phyloP scores from a whole-genome alignment of 2,888 invertebrate genomes.

The Formica aserva region DNA sequence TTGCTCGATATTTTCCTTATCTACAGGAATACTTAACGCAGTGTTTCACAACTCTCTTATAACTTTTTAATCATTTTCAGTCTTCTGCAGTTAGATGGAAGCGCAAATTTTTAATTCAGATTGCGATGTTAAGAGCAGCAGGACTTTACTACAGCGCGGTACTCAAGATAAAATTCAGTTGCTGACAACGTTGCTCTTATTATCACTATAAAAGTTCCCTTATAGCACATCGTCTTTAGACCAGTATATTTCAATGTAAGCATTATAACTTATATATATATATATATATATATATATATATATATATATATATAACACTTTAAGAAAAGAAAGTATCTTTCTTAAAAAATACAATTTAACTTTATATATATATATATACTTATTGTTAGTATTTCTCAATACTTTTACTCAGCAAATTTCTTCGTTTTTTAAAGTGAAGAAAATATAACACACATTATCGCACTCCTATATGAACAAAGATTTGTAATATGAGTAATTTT shows the following conservation, averaged over 20 bases:
- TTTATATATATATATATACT: background rate
- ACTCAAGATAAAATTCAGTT: conserved; percentile 35
- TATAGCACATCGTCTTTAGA: background rate
- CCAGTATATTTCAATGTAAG: conserved; percentile 1
- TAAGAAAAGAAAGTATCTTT: conserved; percentile 10
- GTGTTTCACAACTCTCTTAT: conserved; percentile 21
- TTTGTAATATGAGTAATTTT: background rate
- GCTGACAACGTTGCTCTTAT: conserved; percentile 41
- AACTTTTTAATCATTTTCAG: conserved; percentile 49
- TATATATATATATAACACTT: background rate
- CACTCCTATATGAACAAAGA: background rate
- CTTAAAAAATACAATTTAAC: background rate
- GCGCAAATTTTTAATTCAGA: conserved; percentile 50
- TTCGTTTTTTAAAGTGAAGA: background rate
- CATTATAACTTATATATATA: background rate
- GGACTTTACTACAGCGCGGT: conserved; percentile 13
- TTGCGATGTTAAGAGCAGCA: conserved; percentile 42
- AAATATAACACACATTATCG: background rate
- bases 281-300: background rate
- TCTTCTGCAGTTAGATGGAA: conserved; percentile 28
- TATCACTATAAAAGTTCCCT: conserved; percentile 41
- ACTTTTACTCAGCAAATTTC: background rate
- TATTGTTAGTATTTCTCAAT: background rate
- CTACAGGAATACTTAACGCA: conserved; percentile 24
- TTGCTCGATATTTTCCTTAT: conserved; percentile 32